A percentile compares a stretch with the other conserved stretches of the same genome.
Evolutionary conservation across 2,797 vertebrate genomes (phyloP).

Genomic region (Sebastes kiyomatsui): DNA sequence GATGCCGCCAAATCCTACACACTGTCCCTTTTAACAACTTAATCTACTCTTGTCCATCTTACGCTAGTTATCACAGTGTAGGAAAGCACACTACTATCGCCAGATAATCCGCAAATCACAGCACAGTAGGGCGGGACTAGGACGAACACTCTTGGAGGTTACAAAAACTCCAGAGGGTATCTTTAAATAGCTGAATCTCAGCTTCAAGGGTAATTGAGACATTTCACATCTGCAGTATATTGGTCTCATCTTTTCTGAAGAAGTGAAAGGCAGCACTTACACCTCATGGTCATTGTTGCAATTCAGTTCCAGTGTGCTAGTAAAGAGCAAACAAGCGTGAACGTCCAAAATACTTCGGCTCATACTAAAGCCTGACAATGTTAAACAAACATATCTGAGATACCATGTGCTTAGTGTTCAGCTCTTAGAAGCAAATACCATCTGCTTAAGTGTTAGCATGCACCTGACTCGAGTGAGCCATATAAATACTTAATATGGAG

Average conservation of each 20-base stretch:
- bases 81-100: no score
- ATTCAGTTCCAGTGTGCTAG: background rate
- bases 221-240: background rate
- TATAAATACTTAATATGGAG: background rate
- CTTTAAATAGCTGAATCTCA: background rate
- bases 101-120: no score
- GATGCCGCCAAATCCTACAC: no score
- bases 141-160: background rate
- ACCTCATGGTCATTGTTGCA: background rate
- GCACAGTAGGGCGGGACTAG: no score
- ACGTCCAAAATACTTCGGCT: background rate
- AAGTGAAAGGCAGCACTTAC: background rate
- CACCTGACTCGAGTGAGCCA: background rate
- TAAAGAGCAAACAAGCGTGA: background rate
- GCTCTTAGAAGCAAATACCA: background rate
- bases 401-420: background rate
- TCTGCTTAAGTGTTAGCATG: background rate
- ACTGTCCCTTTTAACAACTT: no score
- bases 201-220: background rate
- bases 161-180: background rate
- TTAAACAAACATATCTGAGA: background rate
- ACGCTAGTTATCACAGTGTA: no score
- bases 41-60: no score
- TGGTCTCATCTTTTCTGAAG: background rate
- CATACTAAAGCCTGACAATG: background rate